Base-by-base conservation (phyloP, 2,113 vertebrate species). In the Eleginops maclovinus region DNA sequence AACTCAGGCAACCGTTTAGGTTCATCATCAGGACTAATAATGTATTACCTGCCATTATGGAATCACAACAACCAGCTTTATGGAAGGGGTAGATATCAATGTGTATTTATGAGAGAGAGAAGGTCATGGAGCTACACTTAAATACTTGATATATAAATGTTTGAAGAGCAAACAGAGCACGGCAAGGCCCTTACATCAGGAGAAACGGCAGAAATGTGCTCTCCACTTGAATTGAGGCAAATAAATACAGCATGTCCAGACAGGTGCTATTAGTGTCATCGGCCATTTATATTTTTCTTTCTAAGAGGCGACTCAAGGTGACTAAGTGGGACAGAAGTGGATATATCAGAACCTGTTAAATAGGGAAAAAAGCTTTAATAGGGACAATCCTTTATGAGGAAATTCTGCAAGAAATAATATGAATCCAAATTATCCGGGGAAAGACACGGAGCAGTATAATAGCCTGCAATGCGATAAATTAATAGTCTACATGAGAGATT, bases 101-200 rank as follows among this genome's bases (percentile, higher is more conserved):
- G 46, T 81, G 40, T 75, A 36, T 79, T 70, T 71, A 77, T 50
- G 58, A 36, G 44, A 59, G 36, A 79, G 59, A 9, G 31, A 62
- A 79, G 70, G 55, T 81, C 56, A 68, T 21, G 46, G 60, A 31
- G 66, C 12, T 50, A 77, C 46, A 56, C 53, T 70, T 56, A 58
- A 70, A 36, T 55, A 63, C 55, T 59, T 15, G 12, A 79, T 16
- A 58, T 56, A 72, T 58, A 61, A 50, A 82, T 80, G 63, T 81
- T 77, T 87, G 73, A 60, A 43, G 66, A 78, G 51, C 46, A 84
- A 85, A 72, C 28, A 55, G 22, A 63, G 28, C n/a, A 43, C 15
- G 19, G 56, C 56, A 15, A 40, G 55, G 64, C 15, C 36, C 26
- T 67, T 41, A 70, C 31, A 59, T 64, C 3, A 44, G 28, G 51